A percentile compares a stretch with the other conserved stretches of the same genome.
Conservation (phyloP, 37 sponge, comb jelly and placozoan species). For the Agelas oroides region DNA sequence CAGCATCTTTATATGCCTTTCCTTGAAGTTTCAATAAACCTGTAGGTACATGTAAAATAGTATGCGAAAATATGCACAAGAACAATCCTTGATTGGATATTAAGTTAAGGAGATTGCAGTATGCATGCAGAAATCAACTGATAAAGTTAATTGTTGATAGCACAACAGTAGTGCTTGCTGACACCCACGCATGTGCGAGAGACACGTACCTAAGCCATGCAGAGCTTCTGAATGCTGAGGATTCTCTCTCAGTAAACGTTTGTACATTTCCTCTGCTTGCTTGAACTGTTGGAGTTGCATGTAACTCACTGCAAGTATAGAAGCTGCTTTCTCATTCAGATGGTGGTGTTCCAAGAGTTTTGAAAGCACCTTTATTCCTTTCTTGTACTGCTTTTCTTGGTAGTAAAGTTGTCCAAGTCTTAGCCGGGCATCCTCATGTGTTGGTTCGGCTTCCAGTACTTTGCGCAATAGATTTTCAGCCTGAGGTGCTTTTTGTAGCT, state of each 20-base stretch:
- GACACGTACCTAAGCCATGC: conserved; percentile 45
- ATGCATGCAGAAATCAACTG: too few species aligned
- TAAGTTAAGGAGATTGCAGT: too few species aligned
- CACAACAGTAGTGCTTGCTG: too few species aligned
- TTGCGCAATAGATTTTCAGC: conserved; percentile 35
- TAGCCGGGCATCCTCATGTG: conserved; percentile 7
- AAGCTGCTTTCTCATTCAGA: neutral
- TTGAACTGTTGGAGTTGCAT: neutral
- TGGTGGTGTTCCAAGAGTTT: neutral
- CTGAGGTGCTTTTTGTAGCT: conserved; percentile 7
- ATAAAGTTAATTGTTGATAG: too few species aligned
- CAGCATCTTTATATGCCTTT: conserved; percentile 25
- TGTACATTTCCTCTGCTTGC: conserved; percentile 21
- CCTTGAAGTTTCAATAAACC: too few species aligned
- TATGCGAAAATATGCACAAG: too few species aligned
- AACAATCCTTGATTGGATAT: too few species aligned
- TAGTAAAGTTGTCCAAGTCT: conserved; percentile 22
- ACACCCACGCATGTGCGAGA: too few species aligned
- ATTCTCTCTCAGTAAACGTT: neutral
- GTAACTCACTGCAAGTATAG: conserved; percentile 5
- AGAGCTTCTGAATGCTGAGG: conserved; percentile 46
- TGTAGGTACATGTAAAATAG: too few species aligned
- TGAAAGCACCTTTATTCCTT: neutral
- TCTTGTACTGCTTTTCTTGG: neutral
- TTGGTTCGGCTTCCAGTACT: conserved; percentile 45